Evolutionary conservation across 2,797 vertebrate species (phyloP), one percentile per base, ranked within the genome.

Genomic region (Muraenolepis orangiensis): DNA sequence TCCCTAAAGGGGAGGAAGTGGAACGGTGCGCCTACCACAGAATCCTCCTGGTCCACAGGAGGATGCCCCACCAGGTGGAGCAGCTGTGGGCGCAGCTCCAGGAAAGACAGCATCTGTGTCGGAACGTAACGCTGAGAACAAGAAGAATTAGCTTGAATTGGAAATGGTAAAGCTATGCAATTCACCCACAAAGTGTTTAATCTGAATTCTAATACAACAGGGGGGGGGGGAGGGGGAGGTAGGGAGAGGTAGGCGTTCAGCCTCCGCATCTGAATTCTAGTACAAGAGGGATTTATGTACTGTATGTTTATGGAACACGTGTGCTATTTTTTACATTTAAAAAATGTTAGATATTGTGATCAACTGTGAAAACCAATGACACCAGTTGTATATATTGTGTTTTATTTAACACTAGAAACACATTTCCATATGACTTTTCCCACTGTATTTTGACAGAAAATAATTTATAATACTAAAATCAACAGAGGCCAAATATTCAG

Each of bases 1-100:
- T 93, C 23, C 66, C 85, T 0, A 7, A 61, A 6, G 61, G 85
- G 6, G 86, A 93, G 26, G 73, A 29, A 2, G 20, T 74, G 0
- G 3, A 86, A 0, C 81, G 0, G 0, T 95, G 94, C 72, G 82
- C 72, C 0, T 90, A 93, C 80, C 92, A 93, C 78, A 88, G 28
- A 0, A 76, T 92, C 46, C 57, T 95, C 3, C 0, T 94, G 80
- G 88, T 94, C 34, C 93, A 95, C 86, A 91, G 90, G 74, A 81
- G 92, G 20, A 91, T 72, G 23, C 91, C 93, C 0, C 2, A 14
- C 0, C 84, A 94, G 42, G 0, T 93, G 0, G 2, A 86, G 3
- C 14, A 40, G 18, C 76, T 94, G 20, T 94, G 93, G 94, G 10
- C 1, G 0, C 0, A 84, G 26, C 0, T 88, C 4, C 66, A 77